phyloP scores from a whole-genome alignment of 2,888 invertebrate species.

The Chouioia cunea region DNA sequence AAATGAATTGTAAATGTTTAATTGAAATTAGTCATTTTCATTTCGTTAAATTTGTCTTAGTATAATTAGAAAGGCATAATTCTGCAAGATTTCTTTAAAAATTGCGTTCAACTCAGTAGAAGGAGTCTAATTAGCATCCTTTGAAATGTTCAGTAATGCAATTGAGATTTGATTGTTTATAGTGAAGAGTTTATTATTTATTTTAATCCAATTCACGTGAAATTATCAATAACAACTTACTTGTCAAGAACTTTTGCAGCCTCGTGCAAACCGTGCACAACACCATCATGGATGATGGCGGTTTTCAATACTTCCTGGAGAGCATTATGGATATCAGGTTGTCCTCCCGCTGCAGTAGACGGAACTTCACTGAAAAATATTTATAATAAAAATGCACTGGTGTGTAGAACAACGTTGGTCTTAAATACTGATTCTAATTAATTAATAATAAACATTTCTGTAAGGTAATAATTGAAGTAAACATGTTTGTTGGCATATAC shows the following conservation, averaged over 20 bases:
- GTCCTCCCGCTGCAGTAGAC: constrained; percentile 76
- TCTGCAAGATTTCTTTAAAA: constrained; percentile 58
- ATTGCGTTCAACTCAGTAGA: constrained; percentile 67
- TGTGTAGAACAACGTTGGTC: background rate
- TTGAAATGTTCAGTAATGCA: constrained; percentile 12
- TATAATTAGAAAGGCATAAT: constrained; percentile 59
- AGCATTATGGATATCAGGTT: constrained; percentile 95
- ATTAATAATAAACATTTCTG: background rate
- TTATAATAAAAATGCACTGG: too few species aligned
- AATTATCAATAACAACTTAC: constrained; percentile 70
- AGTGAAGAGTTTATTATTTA: background rate
- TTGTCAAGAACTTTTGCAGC: constrained; percentile 98
- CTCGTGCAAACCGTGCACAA: constrained; percentile 97
- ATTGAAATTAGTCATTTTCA: constrained; percentile 3
- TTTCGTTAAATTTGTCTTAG: constrained; percentile 15
- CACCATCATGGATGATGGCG: constrained; percentile 93
- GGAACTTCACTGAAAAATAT: constrained; percentile 70
- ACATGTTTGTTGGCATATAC: constrained; percentile 65
- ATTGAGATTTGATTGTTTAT: background rate
- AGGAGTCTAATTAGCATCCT: constrained; percentile 69
- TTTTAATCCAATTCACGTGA: background rate
- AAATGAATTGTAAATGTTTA: background rate
- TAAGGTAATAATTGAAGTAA: background rate
- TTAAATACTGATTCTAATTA: background rate
- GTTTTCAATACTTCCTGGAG: constrained; percentile 97